A percentile compares a stretch with the other conserved stretches of the same genome.
Conservation (phyloP, 1,140 invertebrate genomes). For the Hycleus phaleratus region DNA sequence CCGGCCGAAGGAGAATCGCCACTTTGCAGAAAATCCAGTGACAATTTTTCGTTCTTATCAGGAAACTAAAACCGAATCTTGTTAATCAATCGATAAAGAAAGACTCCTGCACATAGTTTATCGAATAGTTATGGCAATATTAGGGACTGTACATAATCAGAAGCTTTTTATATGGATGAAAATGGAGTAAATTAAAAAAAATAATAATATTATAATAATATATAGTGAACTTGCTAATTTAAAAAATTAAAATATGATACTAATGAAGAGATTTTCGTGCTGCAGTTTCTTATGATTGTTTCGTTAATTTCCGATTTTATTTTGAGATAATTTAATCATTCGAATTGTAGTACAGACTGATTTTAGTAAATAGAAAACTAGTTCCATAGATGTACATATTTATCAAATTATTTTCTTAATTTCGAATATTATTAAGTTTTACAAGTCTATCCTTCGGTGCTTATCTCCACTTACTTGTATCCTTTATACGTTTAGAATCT, state of each 20-base stretch:
- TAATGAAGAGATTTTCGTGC: conserved; percentile 21
- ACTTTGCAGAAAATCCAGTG: conserved; percentile 8
- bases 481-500: conserved; percentile 13
- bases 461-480: conserved; percentile 27
- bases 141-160: conserved; percentile 37
- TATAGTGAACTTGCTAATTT: neutral
- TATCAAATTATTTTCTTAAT: conserved; percentile 28
- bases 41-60: neutral
- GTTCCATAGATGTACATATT: conserved; percentile 33
- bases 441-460: conserved; percentile 20
- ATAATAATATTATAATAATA: neutral
- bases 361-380: conserved; percentile 10
- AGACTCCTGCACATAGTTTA: conserved; percentile 22
- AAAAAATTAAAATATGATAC: neutral
- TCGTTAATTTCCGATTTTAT: neutral
- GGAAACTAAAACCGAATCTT: neutral
- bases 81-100: neutral
- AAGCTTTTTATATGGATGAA: conserved; percentile 40
- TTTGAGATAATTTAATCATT: neutral
- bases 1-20: conserved; percentile 16
- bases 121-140: conserved; percentile 27
- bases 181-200: conserved; percentile 13
- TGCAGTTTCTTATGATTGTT: conserved; percentile 28
- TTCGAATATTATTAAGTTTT: conserved; percentile 10
- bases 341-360: conserved; percentile 24